Evolutionary conservation across 2,888 invertebrate genomes (phyloP), one percentile per base, ranked within the genome.

Genomic region (Halictus ligatus): DNA sequence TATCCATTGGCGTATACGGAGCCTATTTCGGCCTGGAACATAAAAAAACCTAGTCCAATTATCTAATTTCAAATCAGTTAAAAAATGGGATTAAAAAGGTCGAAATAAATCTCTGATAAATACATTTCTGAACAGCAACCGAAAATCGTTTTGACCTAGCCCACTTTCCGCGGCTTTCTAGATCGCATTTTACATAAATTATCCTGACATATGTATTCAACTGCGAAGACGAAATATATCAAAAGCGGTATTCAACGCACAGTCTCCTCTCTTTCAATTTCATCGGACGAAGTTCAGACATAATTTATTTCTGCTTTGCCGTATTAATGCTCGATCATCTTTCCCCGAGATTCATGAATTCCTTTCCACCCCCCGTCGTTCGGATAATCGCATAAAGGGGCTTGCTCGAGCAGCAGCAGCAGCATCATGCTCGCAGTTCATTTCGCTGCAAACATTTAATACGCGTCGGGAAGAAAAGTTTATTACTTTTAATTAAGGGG

Each of bases 391-490:
- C 35, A 35, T 35, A 35, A 35, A 29, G 25, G 18, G 2, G 64
- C 29, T 64, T 7, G 64, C 8, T 29, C 64, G 25, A 7, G 64
- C 1, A 54, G 54, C 21, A 54, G 29, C 64, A 54, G 29, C 64
- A 25, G 25, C 60, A 21, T 60, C 25, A 18, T 29, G 18, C 29
- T 35, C 67, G 67, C 67, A 67, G 67, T 67, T 67, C 35, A 67
- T 67, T 67, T 35, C 35, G 35, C 67, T 18, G 67, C 67, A 35
- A 67, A 35, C 67, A 67, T 67, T 67, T 67, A 67, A 67, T 67
- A 67, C 67, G 35, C 67, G 40, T 69, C 69, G 40, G 21, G 40
- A 69, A 69, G 69, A 72, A 46, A 72, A 72, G 72, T 46, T 72
- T 72, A 46, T 43, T 25, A 72, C 72, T 72, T 46, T 46, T 72